Evolutionary conservation across 2,888 invertebrate genomes (phyloP), one percentile per base, ranked within the genome.

Genomic region (Drosophila hawaiiensis): DNA sequence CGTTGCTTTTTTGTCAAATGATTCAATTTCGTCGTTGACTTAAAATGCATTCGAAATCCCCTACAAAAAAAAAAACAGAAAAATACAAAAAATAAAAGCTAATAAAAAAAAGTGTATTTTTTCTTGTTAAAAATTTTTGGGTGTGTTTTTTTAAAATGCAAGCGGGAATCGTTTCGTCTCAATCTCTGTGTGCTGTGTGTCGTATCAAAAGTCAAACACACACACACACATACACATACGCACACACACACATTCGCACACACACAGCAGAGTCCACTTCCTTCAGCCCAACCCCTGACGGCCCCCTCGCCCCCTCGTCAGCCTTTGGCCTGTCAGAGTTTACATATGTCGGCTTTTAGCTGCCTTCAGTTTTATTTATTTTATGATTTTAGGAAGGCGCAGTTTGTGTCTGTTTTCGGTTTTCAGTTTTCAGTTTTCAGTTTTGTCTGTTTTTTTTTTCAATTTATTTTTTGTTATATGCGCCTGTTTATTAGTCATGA

Each of bases 11-110:
- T 88, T 85, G 89, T 82, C 90, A 85, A 89, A 90, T 87, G 91
- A 87, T 90, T 87, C 91, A 90, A 90, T 87, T 87, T 90, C 84
- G 60, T 50, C 76, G 71, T 83, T 75, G 83, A 80, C 88, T 79
- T 74, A 58, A 81, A 86, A 83, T 89, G 89, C 89, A 89, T 73
- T 85, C 76, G 54, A 47, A 62, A 60, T 31, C 19, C 56, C 22
- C 31, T 9, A 31, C 31, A 62, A 22, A 47, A 43, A n/a, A 41
- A 12, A 47, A 39, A 69, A 29, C 54, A 12, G 43, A 65, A 83
- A 66, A 60, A 35, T 2, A 35, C 14, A 25, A 25, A 25, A 35
- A 59, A 59, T 25, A 33, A 35, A 60, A 35, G 50, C 25, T 31
- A 39, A 43, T 43, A 33, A 53, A 60, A 53, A 60, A 59, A 52